Conservation (phyloP, 1,140 invertebrate species). For the Parapsyche elsis region DNA sequence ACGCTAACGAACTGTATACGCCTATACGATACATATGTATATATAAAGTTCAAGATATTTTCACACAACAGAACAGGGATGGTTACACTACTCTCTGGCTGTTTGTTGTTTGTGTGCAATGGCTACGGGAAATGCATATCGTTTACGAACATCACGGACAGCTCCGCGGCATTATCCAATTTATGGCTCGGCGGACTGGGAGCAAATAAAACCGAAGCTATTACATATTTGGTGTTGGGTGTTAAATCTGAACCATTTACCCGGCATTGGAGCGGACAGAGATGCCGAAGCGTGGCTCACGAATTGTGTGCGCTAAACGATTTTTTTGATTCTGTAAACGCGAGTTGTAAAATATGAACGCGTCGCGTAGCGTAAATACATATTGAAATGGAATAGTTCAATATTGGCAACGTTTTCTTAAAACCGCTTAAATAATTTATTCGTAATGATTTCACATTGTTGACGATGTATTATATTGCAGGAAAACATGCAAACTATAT, state of each 20-base stretch:
- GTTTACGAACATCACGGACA: constrained; percentile 42
- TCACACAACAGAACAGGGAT: neutral
- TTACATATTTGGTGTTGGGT: constrained; percentile 49
- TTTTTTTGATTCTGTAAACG: too few relatives aligned
- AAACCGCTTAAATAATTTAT: neutral
- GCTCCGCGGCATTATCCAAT: constrained; percentile 45
- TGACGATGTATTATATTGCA: constrained; percentile 14
- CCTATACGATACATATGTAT: neutral
- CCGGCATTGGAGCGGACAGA: too few relatives aligned
- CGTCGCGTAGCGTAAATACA: too few relatives aligned
- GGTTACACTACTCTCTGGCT: neutral
- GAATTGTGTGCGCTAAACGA: too few relatives aligned
- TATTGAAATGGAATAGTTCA: too few relatives aligned
- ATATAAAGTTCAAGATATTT: neutral
- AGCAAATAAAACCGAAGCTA: constrained; percentile 52
- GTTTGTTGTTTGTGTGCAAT: neutral
- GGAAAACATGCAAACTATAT: constrained; percentile 20
- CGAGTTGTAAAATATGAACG: too few relatives aligned
- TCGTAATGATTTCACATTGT: neutral
- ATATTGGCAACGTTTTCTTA: too few relatives aligned
- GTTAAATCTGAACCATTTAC: constrained; percentile 45
- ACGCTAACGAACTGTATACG: neutral
- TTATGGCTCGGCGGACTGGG: constrained; percentile 43
- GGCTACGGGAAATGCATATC: constrained; percentile 50
- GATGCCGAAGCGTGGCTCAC: too few relatives aligned